Conservation (phyloP, 1,140 invertebrate species). For the Trichogramma pretiosum region DNA sequence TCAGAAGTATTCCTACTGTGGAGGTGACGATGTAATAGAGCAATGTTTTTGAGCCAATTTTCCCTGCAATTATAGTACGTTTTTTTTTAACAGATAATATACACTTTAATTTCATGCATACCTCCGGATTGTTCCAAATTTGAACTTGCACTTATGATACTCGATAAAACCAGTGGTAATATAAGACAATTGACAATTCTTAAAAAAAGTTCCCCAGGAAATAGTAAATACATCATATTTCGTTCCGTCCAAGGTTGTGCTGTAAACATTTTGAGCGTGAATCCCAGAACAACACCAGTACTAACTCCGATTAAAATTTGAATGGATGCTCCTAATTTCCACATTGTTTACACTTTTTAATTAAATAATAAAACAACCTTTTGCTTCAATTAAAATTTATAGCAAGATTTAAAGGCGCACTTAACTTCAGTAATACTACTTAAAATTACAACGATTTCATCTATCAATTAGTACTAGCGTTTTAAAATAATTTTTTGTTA, state of each 20-base stretch:
- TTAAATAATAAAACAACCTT: no score
- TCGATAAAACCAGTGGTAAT: slow-evolving; percentile 78
- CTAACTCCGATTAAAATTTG: slow-evolving; percentile 60
- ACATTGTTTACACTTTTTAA: no score
- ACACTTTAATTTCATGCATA: neutral
- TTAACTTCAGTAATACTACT: no score
- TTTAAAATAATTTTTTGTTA: no score
- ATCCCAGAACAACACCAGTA: slow-evolving; percentile 65
- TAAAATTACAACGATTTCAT: no score
- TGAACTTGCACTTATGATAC: slow-evolving; percentile 79
- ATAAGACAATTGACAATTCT: slow-evolving; percentile 84
- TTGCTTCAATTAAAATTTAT: no score
- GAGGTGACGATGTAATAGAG: slow-evolving; percentile 89
- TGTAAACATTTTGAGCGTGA: slow-evolving; percentile 54
- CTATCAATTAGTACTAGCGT: no score
- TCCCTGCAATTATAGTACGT: slow-evolving; percentile 4
- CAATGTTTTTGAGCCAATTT: slow-evolving; percentile 68
- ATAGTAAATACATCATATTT: slow-evolving; percentile 80
- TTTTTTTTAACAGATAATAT: no score
- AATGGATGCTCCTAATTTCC: neutral
- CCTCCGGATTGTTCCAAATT: slow-evolving; percentile 63
- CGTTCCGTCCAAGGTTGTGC: slow-evolving; percentile 57
- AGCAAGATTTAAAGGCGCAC: no score
- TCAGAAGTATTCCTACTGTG: slow-evolving; percentile 74
- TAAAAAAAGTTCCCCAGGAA: slow-evolving; percentile 82